phyloP scores from a whole-genome alignment of 2,797 vertebrate species.

The Florisuga fusca region DNA sequence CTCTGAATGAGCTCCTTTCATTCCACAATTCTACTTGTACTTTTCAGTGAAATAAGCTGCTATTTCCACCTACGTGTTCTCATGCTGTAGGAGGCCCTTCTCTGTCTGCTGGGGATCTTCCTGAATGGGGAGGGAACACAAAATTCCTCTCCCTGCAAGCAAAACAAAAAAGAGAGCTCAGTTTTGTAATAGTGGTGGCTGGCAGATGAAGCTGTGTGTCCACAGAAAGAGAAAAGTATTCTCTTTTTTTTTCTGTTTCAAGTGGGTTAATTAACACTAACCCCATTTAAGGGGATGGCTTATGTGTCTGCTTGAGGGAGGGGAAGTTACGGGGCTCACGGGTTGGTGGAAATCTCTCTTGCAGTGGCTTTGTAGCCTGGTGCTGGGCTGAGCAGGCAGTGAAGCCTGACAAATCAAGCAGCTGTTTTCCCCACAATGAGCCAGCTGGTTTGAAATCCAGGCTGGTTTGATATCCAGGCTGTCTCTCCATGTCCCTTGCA shows the following conservation, averaged over 20 bases:
- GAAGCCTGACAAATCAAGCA: slow-evolving; percentile 51
- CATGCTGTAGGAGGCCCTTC: not conserved
- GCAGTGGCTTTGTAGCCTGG: not conserved
- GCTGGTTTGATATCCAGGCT: slow-evolving; percentile 28
- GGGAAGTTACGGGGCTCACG: not conserved
- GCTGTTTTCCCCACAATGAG: slow-evolving; percentile 48
- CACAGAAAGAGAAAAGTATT: not conserved
- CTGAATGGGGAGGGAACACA: not conserved
- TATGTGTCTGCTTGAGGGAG: not conserved
- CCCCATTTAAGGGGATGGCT: slow-evolving; percentile 30
- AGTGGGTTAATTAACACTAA: slow-evolving; percentile 54
- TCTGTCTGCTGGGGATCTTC: not conserved
- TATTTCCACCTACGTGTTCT: not conserved
- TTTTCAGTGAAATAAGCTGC: not conserved
- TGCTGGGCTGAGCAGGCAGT: not conserved
- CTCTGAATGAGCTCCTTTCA: slow-evolving; percentile 16
- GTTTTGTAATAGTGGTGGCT: not conserved
- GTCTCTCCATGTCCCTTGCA: not conserved
- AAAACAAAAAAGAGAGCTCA: not conserved
- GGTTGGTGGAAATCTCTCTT: not conserved
- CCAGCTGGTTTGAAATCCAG: slow-evolving; percentile 54
- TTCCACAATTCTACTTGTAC: not conserved
- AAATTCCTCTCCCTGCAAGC: not conserved
- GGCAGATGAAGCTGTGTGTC: not conserved
- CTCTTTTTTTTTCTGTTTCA: not conserved